Evolutionary conservation across 2,113 vertebrate genomes (phyloP), one percentile per base, ranked within the genome.

Genomic region (Myanophis thanlyinensis): DNA sequence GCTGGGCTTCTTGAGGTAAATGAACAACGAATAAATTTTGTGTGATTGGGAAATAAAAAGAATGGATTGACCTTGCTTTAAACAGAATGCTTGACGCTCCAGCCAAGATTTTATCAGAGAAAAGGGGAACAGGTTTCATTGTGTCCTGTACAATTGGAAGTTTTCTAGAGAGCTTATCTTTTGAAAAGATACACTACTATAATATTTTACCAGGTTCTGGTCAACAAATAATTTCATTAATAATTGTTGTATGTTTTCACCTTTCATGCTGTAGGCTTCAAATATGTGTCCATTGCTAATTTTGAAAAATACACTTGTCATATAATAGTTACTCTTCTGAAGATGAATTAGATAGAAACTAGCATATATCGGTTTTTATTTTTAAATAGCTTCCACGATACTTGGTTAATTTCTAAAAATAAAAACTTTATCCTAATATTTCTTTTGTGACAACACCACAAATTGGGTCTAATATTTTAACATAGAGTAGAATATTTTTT

Each of bases 1-100:
- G 97, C 98, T 3, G 98, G 98, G 48, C 98, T 99, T 62, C 97
- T 99, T 30, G 99, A 99, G 97, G 99, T 99, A 93, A 93, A 95
- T 94, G 27, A 5, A 6, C 93, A 56, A 3, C 6, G 0, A 18
- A 20, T 94, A 89, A 4, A 0, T 90, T 90, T 88, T 90, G 44
- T 54, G n/a, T 89, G 1, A 48, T 49, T 85, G 12, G 67, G 62
- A 94, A 91, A 67, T 87, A 2, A 80, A 84, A 52, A 84, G n/a
- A 44, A 13, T 53, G 35, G 48, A 5, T 80, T 25, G n/a, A 23
- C 11, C 13, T 27, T 87, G 40, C 9, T 54, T 22, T 80, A 80
- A 80, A 22, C 73, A 3, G 18, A 80, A 6, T 4, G 35, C 35
- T 80, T 80, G 35, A 22, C 18, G 22, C 73, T 80, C 35, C 18